phyloP scores from a whole-genome alignment of 1,140 invertebrate genomes.

The Hypsibius dujardini region DNA sequence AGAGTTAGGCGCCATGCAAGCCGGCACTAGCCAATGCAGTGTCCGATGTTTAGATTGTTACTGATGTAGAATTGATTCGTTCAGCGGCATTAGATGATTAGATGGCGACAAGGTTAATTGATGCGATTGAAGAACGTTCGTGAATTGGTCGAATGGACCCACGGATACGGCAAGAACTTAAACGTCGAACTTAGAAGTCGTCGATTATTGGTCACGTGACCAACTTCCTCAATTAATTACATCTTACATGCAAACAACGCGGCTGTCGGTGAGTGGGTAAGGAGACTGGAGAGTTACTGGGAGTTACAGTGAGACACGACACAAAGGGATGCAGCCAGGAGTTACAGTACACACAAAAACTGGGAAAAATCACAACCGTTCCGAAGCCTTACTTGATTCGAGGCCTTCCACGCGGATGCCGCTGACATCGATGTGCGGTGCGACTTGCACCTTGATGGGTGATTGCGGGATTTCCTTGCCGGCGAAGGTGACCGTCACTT shows the following conservation, averaged over 20 bases:
- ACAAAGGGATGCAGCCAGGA: neutral
- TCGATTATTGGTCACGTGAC: no score
- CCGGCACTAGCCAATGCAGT: neutral
- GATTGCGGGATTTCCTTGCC: conserved; percentile 56
- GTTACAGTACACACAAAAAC: no score
- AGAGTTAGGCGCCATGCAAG: neutral
- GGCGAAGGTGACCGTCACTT: conserved; percentile 53
- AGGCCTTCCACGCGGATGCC: conserved; percentile 71
- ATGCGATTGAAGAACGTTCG: no score
- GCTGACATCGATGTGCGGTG: conserved; percentile 59
- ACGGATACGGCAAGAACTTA: no score
- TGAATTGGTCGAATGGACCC: no score
- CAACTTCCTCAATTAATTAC: no score
- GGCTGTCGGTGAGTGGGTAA: neutral
- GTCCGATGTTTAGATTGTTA: neutral
- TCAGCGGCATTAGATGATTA: no score
- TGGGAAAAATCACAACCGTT: neutral
- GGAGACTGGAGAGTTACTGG: neutral
- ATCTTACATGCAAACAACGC: neutral
- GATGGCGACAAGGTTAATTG: no score
- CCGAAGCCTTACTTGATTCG: conserved; percentile 58
- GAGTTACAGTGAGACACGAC: conserved; percentile 18
- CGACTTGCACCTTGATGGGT: conserved; percentile 59
- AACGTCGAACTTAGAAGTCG: no score
- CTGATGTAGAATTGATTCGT: neutral